Evolutionary conservation across 2,797 vertebrate species (phyloP).

Genomic region (Netta rufina): DNA sequence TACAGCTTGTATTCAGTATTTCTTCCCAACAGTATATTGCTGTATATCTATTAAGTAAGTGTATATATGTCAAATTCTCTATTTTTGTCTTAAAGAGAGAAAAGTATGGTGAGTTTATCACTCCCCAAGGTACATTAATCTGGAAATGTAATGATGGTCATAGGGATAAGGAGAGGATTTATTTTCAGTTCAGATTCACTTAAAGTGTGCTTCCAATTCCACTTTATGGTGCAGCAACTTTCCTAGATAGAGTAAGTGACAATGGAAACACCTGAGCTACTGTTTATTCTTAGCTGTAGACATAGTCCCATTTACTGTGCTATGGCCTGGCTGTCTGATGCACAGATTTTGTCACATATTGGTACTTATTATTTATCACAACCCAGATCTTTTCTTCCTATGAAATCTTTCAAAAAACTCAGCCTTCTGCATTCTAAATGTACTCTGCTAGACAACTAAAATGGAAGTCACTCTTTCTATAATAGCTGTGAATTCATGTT

Average conservation of each 20-base stretch:
- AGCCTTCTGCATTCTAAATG: background rate
- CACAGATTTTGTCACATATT: background rate
- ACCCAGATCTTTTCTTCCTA: background rate
- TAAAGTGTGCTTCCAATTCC: background rate
- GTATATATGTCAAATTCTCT: background rate
- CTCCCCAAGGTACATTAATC: background rate
- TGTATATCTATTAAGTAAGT: background rate
- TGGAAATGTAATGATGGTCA: background rate
- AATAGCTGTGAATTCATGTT: rapidly evolving
- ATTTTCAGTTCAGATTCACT: background rate
- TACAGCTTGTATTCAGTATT: background rate
- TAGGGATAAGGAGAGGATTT: background rate
- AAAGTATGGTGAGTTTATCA: background rate
- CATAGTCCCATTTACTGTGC: background rate
- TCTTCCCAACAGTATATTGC: background rate
- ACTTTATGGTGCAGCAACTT: background rate
- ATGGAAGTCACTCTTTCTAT: background rate
- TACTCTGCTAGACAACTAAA: background rate
- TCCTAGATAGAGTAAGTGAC: background rate
- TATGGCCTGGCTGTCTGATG: background rate
- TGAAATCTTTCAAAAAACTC: background rate
- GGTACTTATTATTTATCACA: background rate
- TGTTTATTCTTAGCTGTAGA: background rate
- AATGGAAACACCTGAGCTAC: background rate
- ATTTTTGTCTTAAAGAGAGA: background rate